Evolutionary conservation across 2,113 vertebrate genomes (phyloP), one percentile per base, ranked within the genome.

Genomic region (Semicossyphus pulcher): DNA sequence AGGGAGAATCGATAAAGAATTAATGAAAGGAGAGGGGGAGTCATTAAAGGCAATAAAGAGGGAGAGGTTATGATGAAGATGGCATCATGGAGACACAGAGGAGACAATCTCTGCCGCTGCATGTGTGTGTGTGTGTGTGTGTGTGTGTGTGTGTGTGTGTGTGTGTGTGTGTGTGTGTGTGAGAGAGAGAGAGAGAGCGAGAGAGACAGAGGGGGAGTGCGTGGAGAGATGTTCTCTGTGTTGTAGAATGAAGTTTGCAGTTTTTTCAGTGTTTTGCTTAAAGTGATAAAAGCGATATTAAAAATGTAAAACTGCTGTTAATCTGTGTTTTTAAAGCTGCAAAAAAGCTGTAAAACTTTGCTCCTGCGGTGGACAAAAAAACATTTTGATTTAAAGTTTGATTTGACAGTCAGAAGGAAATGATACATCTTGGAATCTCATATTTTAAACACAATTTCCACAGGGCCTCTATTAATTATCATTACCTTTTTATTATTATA

Each of bases 41-140:
- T 94, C 93, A 92, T 94, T 94, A 94, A 91, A 91, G 87, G 92
- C 92, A 93, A 94, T 94, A 94, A 93, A 92, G 90, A 87, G 86
- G 82, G 84, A 86, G 81, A 80, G 80, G 79, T 92, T 90, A 93
- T 93, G 92, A 94, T 93, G 91, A 91, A 92, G 91, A 93, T 91
- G 87, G 90, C 89, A 93, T 93, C 90, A 86, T 87, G 42, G 86
- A 89, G 86, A 92, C 86, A 83, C 79, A 67, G 83, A 86, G 88
- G 84, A 90, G 85, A 88, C 83, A 72, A 71, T 28, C 62, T 3
- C 61, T 42, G 44, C 52, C 57, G 60, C 61, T 31, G 49, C 16
- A 61, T 48, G 63, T 45, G 62, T 28, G 66, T 32, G 53, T 39
- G 48, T 25, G 34, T 51, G 47, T 60, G 6, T 36, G 62, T 51